Conservation (phyloP, 2,797 vertebrate species). For the Zenarchopterus dispar region DNA sequence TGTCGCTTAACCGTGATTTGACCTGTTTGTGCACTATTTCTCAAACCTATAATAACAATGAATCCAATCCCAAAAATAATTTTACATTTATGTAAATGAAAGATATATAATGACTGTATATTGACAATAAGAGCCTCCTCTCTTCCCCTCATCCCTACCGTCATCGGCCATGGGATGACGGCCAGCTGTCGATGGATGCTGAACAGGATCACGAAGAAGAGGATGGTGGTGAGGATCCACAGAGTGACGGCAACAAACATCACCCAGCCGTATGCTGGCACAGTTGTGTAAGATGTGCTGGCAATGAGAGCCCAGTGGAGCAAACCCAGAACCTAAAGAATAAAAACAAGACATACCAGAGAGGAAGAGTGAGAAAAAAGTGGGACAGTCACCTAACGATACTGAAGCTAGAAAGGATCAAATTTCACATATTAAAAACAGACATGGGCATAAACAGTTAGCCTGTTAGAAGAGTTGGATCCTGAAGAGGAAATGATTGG, state of each 20-base stretch:
- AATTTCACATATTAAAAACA: too few species aligned
- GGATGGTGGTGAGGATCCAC: slow-evolving; percentile 88
- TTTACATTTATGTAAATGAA: too few species aligned
- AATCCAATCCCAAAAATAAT: too few species aligned
- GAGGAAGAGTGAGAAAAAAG: not conserved
- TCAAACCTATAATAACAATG: too few species aligned
- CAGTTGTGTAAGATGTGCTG: slow-evolving; percentile 37
- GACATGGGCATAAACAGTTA: too few species aligned
- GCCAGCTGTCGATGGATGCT: slow-evolving; percentile 72
- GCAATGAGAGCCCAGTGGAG: slow-evolving; percentile 91
- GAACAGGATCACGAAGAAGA: slow-evolving; percentile 85
- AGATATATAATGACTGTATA: too few species aligned
- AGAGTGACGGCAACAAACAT: slow-evolving; percentile 91
- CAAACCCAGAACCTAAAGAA: slow-evolving; percentile 85
- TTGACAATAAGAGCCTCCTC: too few species aligned
- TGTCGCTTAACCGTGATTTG: too few species aligned
- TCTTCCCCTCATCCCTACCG: slow-evolving; percentile 74
- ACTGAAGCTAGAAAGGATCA: not conserved
- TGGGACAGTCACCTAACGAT: not conserved
- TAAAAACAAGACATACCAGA: not conserved
- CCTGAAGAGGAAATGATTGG: too few species aligned
- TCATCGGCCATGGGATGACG: slow-evolving; percentile 86
- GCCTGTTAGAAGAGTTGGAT: too few species aligned
- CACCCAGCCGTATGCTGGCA: slow-evolving; percentile 87
- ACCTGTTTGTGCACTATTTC: too few species aligned